These are phyloP conservation scores for Teinopalpus imperialis DNA, from an alignment of 2,888 invertebrate genomes.

Conservation along the genomic window DNA sequence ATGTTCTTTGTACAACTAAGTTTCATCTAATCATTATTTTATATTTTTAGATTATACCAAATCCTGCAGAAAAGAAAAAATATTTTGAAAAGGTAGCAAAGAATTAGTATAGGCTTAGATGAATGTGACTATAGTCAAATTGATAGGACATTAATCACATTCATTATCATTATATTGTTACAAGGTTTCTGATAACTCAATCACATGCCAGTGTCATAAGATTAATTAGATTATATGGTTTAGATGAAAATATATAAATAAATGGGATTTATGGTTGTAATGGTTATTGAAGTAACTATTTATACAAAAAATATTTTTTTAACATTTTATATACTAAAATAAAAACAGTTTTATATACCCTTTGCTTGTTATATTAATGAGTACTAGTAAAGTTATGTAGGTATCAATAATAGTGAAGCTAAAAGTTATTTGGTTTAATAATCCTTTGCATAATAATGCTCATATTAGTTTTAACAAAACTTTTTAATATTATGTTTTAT, in stretches of 20 bases:
- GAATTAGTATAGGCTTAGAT: constrained; percentile 51
- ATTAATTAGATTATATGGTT: constrained; percentile 6
- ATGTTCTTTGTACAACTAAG: not conserved
- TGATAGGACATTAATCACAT: not conserved
- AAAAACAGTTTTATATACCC: no score
- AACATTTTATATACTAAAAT: no score
- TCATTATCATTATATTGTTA: constrained; percentile 1
- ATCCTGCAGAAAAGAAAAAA: constrained; percentile 89
- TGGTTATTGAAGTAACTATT: no score
- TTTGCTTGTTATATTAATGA: no score
- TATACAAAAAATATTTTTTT: no score
- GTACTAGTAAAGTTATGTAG: no score
- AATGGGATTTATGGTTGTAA: no score
- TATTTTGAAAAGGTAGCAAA: constrained; percentile 87
- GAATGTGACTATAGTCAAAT: not conserved
- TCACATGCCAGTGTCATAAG: constrained; percentile 13
- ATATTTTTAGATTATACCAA: constrained; percentile 89
- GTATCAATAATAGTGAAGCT: no score
- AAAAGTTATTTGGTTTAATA: no score
- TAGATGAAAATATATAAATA: no score
- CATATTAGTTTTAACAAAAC: no score
- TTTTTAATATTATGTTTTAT: not conserved
- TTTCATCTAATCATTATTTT: constrained; percentile 26
- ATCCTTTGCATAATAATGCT: no score
- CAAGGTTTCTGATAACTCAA: constrained; percentile 7